Conservation (phyloP, 2,888 invertebrate species). For the Cordilura impudica region DNA sequence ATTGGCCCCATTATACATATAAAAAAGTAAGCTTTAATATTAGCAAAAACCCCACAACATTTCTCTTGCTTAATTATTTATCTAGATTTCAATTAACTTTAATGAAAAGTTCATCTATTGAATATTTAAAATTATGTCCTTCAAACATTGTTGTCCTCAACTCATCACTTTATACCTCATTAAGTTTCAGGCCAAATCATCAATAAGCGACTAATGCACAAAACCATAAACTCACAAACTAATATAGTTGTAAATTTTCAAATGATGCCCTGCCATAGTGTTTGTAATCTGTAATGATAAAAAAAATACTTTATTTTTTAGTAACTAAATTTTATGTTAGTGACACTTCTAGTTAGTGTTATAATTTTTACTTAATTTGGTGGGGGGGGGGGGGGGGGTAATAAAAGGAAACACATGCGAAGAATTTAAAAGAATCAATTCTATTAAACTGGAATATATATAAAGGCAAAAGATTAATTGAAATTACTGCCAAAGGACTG, state of each 20-base stretch:
- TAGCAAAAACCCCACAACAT: too few relatives aligned
- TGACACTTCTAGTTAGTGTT: neutral
- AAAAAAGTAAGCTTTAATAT: too few relatives aligned
- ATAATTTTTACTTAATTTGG: neutral
- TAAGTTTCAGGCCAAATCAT: neutral
- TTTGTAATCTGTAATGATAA: neutral
- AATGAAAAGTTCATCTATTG: too few relatives aligned
- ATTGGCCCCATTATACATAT: too few relatives aligned
- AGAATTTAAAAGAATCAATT: neutral
- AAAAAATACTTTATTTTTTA: neutral
- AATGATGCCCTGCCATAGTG: neutral
- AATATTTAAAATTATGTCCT: too few relatives aligned
- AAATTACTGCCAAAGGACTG: too few relatives aligned
- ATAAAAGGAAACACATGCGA: neutral
- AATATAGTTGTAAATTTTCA: neutral
- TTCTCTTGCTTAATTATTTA: too few relatives aligned
- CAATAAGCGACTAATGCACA: neutral
- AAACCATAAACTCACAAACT: neutral
- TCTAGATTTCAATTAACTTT: too few relatives aligned
- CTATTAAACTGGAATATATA: too few relatives aligned
- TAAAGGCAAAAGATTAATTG: too few relatives aligned
- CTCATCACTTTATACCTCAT: neutral
- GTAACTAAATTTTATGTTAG: neutral
- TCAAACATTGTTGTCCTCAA: too few relatives aligned
- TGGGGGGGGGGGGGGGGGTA: too few relatives aligned